Percentiles rank a stretch among this genome's conserved stretches.
phyloP scores from a whole-genome alignment of 2,888 invertebrate genomes.

The Cerastis rubricosa region DNA sequence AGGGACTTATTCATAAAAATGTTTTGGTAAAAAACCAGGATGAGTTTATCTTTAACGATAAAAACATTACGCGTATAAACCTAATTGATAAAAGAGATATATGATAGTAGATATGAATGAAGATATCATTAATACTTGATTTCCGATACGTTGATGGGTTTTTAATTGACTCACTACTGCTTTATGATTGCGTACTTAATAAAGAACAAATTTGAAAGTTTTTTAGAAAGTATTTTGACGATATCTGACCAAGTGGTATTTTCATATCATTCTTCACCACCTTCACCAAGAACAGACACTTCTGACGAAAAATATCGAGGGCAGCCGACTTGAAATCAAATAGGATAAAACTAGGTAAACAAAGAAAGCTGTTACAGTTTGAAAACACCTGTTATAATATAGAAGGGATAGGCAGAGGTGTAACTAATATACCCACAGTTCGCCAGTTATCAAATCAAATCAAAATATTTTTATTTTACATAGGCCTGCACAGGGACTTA shows the following conservation, averaged over 20 bases:
- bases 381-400: too few relatives aligned
- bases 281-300: not conserved
- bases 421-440: too few relatives aligned
- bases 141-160: not conserved
- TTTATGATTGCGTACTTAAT: not conserved
- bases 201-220: too few relatives aligned
- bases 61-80: not conserved
- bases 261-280: not conserved
- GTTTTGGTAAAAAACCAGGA: not conserved
- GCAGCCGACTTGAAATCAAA: not conserved
- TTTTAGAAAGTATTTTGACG: not conserved
- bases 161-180: not conserved
- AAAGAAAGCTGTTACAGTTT: too few relatives aligned
- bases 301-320: not conserved
- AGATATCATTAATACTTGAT: not conserved
- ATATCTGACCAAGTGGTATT: not conserved
- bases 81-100: not conserved
- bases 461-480: too few relatives aligned
- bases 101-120: constrained; percentile 3
- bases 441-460: too few relatives aligned
- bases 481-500: too few relatives aligned
- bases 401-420: too few relatives aligned
- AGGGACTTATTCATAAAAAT: not conserved
- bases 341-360: too few relatives aligned
- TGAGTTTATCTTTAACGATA: not conserved